phyloP scores from a whole-genome alignment of 2,888 invertebrate genomes.

The Leptogaster cylindrica region DNA sequence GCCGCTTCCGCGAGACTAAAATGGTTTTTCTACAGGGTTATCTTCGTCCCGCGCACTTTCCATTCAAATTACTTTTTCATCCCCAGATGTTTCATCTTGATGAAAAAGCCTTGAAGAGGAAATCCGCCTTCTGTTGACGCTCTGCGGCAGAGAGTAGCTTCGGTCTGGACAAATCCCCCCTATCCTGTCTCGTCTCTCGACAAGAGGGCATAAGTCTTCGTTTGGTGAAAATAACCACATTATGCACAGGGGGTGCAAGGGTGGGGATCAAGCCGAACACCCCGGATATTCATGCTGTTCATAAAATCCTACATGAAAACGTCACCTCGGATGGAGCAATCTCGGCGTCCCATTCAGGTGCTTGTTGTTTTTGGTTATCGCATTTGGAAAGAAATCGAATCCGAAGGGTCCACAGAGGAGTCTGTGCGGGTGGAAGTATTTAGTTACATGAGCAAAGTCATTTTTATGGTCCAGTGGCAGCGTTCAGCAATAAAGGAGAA shows the following conservation, averaged over 20 bases:
- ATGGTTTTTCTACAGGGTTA: not conserved
- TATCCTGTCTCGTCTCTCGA: not conserved
- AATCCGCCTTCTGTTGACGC: constrained; percentile 16
- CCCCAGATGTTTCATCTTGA: constrained; percentile 24
- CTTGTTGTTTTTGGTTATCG: not conserved
- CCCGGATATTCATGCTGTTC: not conserved
- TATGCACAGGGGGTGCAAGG: not conserved
- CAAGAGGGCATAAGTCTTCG: not conserved
- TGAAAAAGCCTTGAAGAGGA: constrained; percentile 21
- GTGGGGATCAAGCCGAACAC: no score
- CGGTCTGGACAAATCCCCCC: not conserved
- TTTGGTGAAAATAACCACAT: not conserved
- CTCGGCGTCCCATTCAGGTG: not conserved
- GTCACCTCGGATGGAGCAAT: not conserved
- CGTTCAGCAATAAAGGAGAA: not conserved
- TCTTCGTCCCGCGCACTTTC: constrained; percentile 5
- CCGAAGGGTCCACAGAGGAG: not conserved
- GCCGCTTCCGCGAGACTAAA: no score
- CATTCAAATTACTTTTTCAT: constrained; percentile 32
- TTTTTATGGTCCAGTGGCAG: not conserved
- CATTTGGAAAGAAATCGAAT: not conserved
- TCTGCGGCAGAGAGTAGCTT: not conserved
- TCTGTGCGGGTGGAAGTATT: not conserved
- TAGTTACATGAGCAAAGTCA: not conserved
- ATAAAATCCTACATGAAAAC: not conserved